These are phyloP conservation scores for Tringa solitaria DNA, from an alignment of 2,113 vertebrate species.

Conservation along the genomic window DNA sequence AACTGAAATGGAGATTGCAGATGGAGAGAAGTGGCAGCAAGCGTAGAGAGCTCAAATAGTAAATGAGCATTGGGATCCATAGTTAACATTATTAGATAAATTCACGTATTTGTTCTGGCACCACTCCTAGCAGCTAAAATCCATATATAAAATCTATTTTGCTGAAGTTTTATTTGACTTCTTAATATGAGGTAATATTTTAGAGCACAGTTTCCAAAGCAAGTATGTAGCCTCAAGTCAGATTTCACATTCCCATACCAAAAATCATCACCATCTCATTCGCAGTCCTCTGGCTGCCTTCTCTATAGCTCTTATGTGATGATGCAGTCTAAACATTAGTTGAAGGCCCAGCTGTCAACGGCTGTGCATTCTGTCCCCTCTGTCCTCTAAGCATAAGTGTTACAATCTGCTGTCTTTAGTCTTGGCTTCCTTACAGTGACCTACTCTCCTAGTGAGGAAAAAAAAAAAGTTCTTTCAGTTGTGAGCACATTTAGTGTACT, in stretches of 20 bases:
- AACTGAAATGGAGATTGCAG: background rate
- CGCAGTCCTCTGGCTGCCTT: background rate
- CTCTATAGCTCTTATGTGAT: background rate
- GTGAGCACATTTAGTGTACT: background rate
- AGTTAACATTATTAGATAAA: background rate
- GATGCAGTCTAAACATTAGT: background rate
- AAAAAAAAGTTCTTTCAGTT: background rate
- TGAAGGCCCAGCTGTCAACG: background rate
- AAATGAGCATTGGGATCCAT: background rate
- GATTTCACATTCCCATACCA: background rate
- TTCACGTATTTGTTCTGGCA: background rate
- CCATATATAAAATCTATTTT: background rate
- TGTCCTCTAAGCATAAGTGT: background rate
- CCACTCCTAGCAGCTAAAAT: background rate
- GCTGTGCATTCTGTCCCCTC: background rate
- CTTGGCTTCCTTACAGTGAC: background rate
- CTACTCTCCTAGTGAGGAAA: background rate
- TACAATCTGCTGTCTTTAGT: background rate
- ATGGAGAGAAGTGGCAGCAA: background rate
- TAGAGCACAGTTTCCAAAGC: background rate
- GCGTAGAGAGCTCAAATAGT: background rate
- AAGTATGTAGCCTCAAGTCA: background rate
- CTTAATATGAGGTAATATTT: background rate
- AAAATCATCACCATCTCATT: background rate
- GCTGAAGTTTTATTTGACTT: background rate